These are phyloP conservation scores for Cottus gobio DNA, from an alignment of 2,113 vertebrate species.

Conservation along the genomic window DNA sequence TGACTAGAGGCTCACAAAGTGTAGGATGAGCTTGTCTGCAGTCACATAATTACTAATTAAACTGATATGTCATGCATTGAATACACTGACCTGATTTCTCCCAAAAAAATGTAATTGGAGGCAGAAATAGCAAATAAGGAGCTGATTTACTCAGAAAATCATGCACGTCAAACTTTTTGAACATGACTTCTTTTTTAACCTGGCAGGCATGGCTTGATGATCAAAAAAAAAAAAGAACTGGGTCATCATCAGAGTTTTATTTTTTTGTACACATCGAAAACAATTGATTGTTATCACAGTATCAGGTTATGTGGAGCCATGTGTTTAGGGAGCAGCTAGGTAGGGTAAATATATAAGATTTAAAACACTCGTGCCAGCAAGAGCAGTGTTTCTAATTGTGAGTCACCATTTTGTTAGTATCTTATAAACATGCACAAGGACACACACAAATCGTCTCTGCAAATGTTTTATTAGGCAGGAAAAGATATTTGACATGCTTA, in stretches of 20 bases:
- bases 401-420: background rate
- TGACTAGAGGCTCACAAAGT: slow-evolving; percentile 40
- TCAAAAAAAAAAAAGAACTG: background rate
- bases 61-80: slow-evolving; percentile 47
- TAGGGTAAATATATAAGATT: background rate
- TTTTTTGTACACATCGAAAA: background rate
- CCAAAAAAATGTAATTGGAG: slow-evolving; percentile 34
- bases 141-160: slow-evolving; percentile 8
- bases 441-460: background rate
- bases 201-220: background rate
- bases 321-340: background rate
- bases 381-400: background rate
- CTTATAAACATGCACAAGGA: background rate
- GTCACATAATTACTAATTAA: slow-evolving; percentile 54
- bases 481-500: background rate
- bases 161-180: background rate
- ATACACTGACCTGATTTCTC: slow-evolving; percentile 44
- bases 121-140: slow-evolving; percentile 32
- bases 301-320: background rate
- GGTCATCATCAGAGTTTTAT: background rate
- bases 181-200: slow-evolving; percentile 8
- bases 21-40: slow-evolving; percentile 38
- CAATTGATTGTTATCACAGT: background rate
- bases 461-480: background rate
- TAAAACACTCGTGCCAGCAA: background rate